These are phyloP conservation scores for Drosophila lowei DNA, from an alignment of 1,140 invertebrate genomes.

Conservation along the genomic window DNA sequence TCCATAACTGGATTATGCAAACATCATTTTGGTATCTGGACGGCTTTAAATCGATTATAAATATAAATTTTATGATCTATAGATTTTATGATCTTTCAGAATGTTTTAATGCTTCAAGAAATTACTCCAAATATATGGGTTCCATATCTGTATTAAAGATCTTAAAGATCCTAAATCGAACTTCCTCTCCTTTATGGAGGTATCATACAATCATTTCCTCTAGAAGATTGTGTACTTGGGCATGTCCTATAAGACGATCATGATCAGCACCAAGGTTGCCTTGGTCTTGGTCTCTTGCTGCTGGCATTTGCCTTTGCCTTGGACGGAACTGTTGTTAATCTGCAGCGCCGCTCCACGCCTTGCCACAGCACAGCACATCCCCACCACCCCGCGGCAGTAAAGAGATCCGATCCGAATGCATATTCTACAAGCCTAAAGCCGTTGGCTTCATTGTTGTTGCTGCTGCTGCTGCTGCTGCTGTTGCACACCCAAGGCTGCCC, in stretches of 20 bases:
- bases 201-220: conserved; percentile 33
- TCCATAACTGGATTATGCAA: not conserved
- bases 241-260: conserved; percentile 30
- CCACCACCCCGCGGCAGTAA: not conserved
- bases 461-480: conserved; percentile 13
- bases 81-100: too few relatives aligned
- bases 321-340: conserved; percentile 10
- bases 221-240: conserved; percentile 22
- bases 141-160: too few relatives aligned
- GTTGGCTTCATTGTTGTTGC: conserved; percentile 56
- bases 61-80: too few relatives aligned
- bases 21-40: too few relatives aligned
- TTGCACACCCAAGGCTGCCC: conserved; percentile 47
- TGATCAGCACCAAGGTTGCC: conserved; percentile 61
- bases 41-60: too few relatives aligned
- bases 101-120: too few relatives aligned
- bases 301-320: conserved; percentile 65
- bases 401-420: conserved; percentile 28
- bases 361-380: not conserved
- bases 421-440: conserved; percentile 51
- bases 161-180: too few relatives aligned
- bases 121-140: too few relatives aligned
- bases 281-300: conserved; percentile 13
- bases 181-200: not conserved
- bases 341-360: too few relatives aligned